A percentile compares a stretch with the other conserved stretches of the same genome.
Conservation (phyloP, 1,140 invertebrate species). For the Calliopsis andreniformis region DNA sequence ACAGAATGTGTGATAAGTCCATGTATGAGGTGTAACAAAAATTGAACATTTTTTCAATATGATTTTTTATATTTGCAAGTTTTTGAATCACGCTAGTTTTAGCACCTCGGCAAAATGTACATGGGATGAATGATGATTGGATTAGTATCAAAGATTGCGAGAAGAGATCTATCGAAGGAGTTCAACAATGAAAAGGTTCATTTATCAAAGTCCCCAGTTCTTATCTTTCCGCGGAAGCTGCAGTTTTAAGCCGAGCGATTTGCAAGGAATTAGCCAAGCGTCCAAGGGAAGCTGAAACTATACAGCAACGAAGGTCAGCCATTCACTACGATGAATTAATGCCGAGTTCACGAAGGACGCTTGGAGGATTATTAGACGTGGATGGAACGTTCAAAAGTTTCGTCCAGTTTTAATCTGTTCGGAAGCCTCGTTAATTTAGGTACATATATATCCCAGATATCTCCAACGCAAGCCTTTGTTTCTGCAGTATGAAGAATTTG, state of each 20-base stretch:
- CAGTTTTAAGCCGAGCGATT: slow-evolving; percentile 10
- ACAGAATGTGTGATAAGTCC: no score
- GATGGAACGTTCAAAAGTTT: slow-evolving; percentile 3
- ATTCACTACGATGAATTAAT: slow-evolving; percentile 28
- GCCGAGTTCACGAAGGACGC: not conserved
- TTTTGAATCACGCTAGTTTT: no score
- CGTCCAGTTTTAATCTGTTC: not conserved
- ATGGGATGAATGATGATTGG: no score
- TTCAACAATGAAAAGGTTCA: no score
- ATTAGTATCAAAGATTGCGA: no score
- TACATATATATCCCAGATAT: not conserved
- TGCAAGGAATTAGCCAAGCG: not conserved
- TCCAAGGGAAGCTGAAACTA: slow-evolving; percentile 5
- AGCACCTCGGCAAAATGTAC: no score
- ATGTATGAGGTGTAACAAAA: no score
- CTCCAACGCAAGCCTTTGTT: not conserved
- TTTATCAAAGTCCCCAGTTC: not conserved
- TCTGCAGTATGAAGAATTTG: not conserved
- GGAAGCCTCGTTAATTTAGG: slow-evolving; percentile 10
- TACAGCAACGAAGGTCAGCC: slow-evolving; percentile 3
- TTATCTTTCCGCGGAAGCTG: not conserved
- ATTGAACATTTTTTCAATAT: no score
- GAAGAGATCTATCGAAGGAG: no score
- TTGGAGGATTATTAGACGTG: not conserved
- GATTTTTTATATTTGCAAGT: no score